Base-by-base conservation (phyloP, 1,140 invertebrate species). In the Drosophila funebris region DNA sequence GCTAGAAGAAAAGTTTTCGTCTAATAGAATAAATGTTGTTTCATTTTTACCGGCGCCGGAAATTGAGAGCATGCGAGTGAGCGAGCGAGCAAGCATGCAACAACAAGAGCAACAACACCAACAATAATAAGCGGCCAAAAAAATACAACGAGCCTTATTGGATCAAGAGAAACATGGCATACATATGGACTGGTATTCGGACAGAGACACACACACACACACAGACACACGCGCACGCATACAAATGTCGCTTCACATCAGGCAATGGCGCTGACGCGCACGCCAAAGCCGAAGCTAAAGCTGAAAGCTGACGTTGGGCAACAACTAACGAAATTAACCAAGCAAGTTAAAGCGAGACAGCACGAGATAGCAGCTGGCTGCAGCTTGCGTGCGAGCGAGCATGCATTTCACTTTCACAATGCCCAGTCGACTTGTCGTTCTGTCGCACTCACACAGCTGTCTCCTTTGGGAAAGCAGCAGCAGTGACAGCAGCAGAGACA, bases 271-370 rank as follows among this genome's bases (percentile, higher is more conserved):
- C 53, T 16, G 36, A 31, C 44, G 44, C 37, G 1, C 29, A 36
- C 33, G 56, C 31, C 9, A 4, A 2, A 9, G 31, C 31, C 9
- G 31, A 9, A 9, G 31, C 31, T n/a, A n/a, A n/a, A n/a, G n/a
- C n/a, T n/a, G n/a, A n/a, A n/a, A 33, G 31, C 31, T 33, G 22
- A 48, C 43, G 37, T 20, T 57, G 67, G 74, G 78, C 48, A 64
- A 48, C 58, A 54, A 76, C 83, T 88, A 88, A 88, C 83, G 63
- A 71, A 88, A 89, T 88, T 88, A 89, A 78, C 56, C 82, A 77
- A 82, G 64, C 79, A 83, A 73, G 85, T 81, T 89, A 90, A 90
- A 90, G 64, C 76, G 84, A 90, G 82, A 85, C 74, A 80, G 78
- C 74, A 68, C 20, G 72, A 67, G 62, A 27, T 36, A 24, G 14